Percentiles rank a stretch among this genome's conserved stretches.
These are phyloP conservation scores for Macaria notata DNA, from an alignment of 2,888 invertebrate genomes.

Conservation along the genomic window DNA sequence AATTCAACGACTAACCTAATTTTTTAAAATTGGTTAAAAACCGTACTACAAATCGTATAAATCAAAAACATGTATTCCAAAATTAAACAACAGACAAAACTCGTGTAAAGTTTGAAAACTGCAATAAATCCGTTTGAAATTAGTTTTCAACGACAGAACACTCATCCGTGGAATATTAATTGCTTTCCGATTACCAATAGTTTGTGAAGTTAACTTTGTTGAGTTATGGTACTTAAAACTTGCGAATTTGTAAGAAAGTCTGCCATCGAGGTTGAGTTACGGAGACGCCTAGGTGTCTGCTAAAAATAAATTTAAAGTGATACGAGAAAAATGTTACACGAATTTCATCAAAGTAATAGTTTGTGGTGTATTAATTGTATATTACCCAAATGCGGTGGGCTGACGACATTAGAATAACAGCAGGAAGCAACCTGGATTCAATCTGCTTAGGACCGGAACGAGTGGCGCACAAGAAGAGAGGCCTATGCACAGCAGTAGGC, in stretches of 20 bases:
- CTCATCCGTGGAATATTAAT: slow-evolving; percentile 62
- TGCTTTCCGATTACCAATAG: slow-evolving; percentile 61
- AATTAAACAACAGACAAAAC: slow-evolving; percentile 28
- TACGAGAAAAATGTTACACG: no score
- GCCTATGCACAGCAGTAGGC: no score
- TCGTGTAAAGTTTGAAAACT: slow-evolving; percentile 46
- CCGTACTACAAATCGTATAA: slow-evolving; percentile 22
- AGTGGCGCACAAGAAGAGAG: no score
- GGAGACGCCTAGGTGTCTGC: no score
- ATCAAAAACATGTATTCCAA: slow-evolving; percentile 24
- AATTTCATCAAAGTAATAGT: no score
- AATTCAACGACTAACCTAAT: no score
- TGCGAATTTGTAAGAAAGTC: slow-evolving; percentile 40
- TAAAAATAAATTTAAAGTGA: no score
- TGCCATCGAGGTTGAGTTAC: neutral
- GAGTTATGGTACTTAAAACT: slow-evolving; percentile 56
- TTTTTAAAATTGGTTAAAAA: slow-evolving; percentile 7
- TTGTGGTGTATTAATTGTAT: no score
- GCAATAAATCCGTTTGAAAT: slow-evolving; percentile 60
- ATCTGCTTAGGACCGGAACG: no score
- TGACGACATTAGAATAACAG: no score
- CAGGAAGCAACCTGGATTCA: no score
- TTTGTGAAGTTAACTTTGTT: slow-evolving; percentile 54
- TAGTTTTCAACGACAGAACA: slow-evolving; percentile 63
- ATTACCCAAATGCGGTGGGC: no score